Evolutionary conservation across 2,797 vertebrate genomes (phyloP), one percentile per base, ranked within the genome.

Genomic region (Buphagus erythrorhynchus): DNA sequence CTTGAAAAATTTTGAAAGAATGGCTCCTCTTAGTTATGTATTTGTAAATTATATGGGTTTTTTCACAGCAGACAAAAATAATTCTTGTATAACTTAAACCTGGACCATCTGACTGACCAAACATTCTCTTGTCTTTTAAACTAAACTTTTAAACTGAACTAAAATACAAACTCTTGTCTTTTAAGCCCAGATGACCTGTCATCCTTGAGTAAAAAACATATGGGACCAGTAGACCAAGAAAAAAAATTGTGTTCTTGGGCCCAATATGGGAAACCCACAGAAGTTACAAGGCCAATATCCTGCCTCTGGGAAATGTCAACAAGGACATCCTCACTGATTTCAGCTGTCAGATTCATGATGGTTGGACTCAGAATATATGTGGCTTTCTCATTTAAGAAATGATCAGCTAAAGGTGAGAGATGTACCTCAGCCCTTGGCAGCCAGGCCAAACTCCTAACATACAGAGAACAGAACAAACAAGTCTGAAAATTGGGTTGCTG

Each of bases 31-130:
- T 42, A 33, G 1, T 45, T 59, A 25, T 10, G 1, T 46, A 21
- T 35, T 67, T 80, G 8, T 81, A 84, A n/a, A 58, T 49, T 19
- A 35, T 5, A 5, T 29, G 2, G 5, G 9, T n/a, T 63, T 68
- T 73, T 36, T 65, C n/a, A 29, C 21, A 54, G 6, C 7, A 45
- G 35, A 31, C 6, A 24, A 43, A 43, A 49, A 45, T 25, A 46
- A 16, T n/a, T 9, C 3, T 46, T 55, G 0, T 29, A 5, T 20
- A 25, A 7, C 10, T 84, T 80, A 40, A 73, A 84, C 22, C 5
- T 10, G 1, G 29, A 51, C 31, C 7, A 29, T 3, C 4, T 45
- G 14, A 54, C 2, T 1, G 3, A 36, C 3, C 5, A 80, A 46
- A 5, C 0, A n/a, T 42, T 77, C 1, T 9, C 25, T 86, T 58